These are phyloP conservation scores for Rhynchopsitta pachyrhyncha DNA, from an alignment of 2,113 vertebrate genomes.

Conservation along the genomic window DNA sequence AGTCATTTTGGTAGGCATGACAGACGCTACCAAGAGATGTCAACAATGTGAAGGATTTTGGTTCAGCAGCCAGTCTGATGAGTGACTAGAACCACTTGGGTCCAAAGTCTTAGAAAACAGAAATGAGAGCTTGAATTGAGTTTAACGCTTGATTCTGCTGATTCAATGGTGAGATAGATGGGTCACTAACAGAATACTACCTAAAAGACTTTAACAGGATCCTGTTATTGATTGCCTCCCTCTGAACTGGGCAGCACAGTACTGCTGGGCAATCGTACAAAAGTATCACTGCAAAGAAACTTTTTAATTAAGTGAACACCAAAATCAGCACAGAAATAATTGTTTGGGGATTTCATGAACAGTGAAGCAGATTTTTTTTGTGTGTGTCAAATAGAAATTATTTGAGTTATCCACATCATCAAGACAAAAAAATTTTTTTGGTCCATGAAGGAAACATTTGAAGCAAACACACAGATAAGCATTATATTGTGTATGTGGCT, in stretches of 20 bases:
- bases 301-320: not conserved
- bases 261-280: not conserved
- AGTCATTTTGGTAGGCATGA: not conserved
- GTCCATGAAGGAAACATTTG: not conserved
- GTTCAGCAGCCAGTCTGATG: not conserved
- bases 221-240: not conserved
- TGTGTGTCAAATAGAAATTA: not conserved
- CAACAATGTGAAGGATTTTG: not conserved
- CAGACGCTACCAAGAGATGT: not conserved
- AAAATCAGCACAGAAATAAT: not conserved
- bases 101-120: not conserved
- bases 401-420: constrained; percentile 13
- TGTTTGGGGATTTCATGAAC: constrained; percentile 20
- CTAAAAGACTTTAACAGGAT: not conserved
- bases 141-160: not conserved
- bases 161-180: not conserved
- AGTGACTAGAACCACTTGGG: not conserved
- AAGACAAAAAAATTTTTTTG: not conserved
- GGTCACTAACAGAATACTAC: not conserved
- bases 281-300: not conserved
- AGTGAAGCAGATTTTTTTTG: not conserved
- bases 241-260: not conserved
- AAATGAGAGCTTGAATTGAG: not conserved
- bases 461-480: not conserved
- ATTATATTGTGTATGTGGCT: not conserved